These are phyloP conservation scores for Sminthurides aquaticus DNA, from an alignment of 2,888 invertebrate species.

Conservation along the genomic window DNA sequence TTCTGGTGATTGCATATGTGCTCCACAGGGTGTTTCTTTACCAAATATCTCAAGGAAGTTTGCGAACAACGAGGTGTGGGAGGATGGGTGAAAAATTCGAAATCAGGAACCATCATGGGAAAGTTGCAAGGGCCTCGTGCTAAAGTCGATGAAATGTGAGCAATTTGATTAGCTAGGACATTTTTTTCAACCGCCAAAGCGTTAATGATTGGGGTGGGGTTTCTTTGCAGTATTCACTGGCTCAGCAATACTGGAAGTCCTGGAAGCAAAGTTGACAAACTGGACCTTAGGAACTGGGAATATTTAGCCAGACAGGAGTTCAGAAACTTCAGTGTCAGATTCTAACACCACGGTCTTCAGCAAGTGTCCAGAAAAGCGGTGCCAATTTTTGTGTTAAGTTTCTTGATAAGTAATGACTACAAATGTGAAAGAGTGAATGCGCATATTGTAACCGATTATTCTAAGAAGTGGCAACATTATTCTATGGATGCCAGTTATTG, in stretches of 20 bases:
- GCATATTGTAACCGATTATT: too few species aligned
- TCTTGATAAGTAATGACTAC: too few species aligned
- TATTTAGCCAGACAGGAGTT: constrained; percentile 61
- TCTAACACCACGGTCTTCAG: too few species aligned
- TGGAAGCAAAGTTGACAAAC: constrained; percentile 72
- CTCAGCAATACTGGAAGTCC: constrained; percentile 73
- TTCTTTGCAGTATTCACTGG: constrained; percentile 72
- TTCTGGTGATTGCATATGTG: too few species aligned
- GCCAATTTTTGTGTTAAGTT: too few species aligned
- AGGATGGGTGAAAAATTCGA: constrained; percentile 90
- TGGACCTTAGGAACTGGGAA: constrained; percentile 73
- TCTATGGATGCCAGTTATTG: too few species aligned
- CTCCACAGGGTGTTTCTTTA: constrained; percentile 77
- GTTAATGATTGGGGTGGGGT: too few species aligned
- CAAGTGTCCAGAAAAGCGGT: too few species aligned
- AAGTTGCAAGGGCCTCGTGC: constrained; percentile 76
- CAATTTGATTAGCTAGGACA: constrained; percentile 36
- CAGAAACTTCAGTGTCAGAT: constrained; percentile 72
- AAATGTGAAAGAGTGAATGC: too few species aligned
- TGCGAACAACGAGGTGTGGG: constrained; percentile 64
- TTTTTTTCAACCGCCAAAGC: background rate
- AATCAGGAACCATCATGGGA: constrained; percentile 77
- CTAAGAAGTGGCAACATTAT: too few species aligned
- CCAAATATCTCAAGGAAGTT: constrained; percentile 76
- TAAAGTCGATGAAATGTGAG: constrained; percentile 76